Percentiles rank a stretch among this genome's conserved stretches.
These are phyloP conservation scores for Drosophila ironensis DNA, from an alignment of 1,140 invertebrate species.

Conservation along the genomic window DNA sequence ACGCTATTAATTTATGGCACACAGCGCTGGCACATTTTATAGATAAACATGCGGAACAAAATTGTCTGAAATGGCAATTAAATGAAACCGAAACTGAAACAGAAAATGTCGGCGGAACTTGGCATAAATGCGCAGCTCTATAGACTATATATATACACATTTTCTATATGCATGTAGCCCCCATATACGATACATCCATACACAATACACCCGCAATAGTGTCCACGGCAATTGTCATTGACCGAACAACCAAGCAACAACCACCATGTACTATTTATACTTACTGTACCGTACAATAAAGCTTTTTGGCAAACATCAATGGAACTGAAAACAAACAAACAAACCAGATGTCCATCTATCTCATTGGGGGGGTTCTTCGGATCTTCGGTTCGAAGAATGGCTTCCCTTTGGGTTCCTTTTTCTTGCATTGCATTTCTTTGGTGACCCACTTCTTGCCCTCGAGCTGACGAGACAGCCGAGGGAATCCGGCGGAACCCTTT, in stretches of 20 bases:
- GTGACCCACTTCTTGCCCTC: constrained; percentile 36
- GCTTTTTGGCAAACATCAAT: constrained; percentile 45
- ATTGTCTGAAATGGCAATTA: constrained; percentile 69
- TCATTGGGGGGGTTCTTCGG: background rate
- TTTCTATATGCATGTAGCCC: background rate
- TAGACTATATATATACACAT: constrained; percentile 10
- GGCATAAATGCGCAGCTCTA: constrained; percentile 55
- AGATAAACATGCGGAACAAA: constrained; percentile 68
- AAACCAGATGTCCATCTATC: background rate
- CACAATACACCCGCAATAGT: constrained; percentile 23
- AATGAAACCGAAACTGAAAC: constrained; percentile 66
- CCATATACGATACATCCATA: constrained; percentile 15
- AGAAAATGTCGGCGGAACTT: constrained; percentile 52
- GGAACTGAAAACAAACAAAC: constrained; percentile 11
- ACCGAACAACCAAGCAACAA: constrained; percentile 1
- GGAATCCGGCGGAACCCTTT: constrained; percentile 6
- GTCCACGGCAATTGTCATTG: constrained; percentile 35
- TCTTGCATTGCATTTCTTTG: background rate
- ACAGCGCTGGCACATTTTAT: constrained; percentile 32
- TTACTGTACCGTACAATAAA: constrained; percentile 40
- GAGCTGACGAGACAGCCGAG: background rate
- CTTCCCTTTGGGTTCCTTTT: background rate
- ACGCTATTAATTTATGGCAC: constrained; percentile 61
- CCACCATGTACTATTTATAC: constrained; percentile 46
- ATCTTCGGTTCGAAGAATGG: background rate